These are phyloP conservation scores for Calypte anna DNA, from an alignment of 2,113 vertebrate genomes.

Conservation along the genomic window DNA sequence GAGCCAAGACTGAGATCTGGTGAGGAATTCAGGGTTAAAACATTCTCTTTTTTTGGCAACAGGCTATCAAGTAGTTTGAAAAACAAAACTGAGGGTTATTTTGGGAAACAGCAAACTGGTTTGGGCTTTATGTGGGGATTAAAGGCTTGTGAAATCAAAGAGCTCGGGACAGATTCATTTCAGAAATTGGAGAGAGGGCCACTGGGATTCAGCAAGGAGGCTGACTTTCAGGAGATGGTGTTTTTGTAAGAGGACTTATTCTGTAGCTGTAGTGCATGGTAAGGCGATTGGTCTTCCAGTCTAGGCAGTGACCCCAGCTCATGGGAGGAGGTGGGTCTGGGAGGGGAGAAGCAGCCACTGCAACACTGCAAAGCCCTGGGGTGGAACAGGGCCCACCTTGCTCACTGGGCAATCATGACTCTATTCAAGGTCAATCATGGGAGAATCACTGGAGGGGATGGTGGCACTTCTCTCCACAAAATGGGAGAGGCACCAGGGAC, in stretches of 20 bases:
- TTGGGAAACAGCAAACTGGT: neutral
- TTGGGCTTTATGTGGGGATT: constrained; percentile 1
- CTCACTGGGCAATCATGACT: neutral
- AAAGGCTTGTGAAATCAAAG: constrained; percentile 19
- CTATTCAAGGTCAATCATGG: constrained; percentile 22
- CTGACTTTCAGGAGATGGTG: neutral
- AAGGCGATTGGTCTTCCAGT: constrained; percentile 40
- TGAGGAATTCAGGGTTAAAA: neutral
- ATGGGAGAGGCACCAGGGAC: constrained; percentile 18
- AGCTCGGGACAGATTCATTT: neutral
- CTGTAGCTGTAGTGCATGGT: constrained; percentile 15
- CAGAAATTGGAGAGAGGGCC: neutral
- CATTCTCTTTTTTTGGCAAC: neutral
- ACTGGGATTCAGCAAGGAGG: neutral
- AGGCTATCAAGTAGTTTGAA: neutral
- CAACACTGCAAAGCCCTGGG: constrained; percentile 23
- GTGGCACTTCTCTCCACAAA: constrained; percentile 18
- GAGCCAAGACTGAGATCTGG: neutral
- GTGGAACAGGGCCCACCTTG: neutral
- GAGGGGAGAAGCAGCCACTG: neutral
- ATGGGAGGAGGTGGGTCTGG: neutral
- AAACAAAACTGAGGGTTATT: neutral
- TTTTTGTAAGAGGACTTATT: neutral
- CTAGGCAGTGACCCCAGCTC: constrained; percentile 44
- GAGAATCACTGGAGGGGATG: constrained; percentile 35